Evolutionary conservation across 2,888 invertebrate genomes (phyloP).

Genomic region (Phyllotreta striolata): DNA sequence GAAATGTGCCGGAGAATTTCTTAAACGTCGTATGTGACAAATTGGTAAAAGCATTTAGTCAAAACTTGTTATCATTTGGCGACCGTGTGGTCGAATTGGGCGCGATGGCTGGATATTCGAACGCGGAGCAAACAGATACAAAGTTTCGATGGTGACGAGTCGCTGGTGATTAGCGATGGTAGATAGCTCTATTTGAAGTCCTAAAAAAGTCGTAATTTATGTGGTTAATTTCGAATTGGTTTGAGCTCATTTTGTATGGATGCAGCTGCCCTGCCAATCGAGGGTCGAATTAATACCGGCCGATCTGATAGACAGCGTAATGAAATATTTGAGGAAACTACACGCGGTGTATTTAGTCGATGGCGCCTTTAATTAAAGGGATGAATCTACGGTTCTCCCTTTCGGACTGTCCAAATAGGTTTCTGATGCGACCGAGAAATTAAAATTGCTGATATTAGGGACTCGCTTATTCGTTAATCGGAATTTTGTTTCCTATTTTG

Average conservation of each 20-base stretch:
- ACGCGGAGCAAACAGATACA: no score
- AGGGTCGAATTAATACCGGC: constrained; percentile 22
- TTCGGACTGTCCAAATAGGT: no score
- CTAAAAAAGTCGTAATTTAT: no score
- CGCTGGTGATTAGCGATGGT: no score
- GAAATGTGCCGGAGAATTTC: constrained; percentile 21
- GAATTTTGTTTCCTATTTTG: no score
- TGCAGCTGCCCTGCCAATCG: constrained; percentile 16
- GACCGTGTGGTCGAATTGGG: neutral
- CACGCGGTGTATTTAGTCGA: constrained; percentile 10
- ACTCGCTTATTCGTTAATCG: no score
- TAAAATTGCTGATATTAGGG: no score
- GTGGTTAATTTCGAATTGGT: no score
- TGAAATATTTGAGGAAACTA: constrained; percentile 26
- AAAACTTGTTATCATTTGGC: constrained; percentile 20
- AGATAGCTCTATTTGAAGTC: no score
- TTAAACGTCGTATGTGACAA: constrained; percentile 19
- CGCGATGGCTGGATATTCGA: no score
- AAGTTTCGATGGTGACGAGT: no score
- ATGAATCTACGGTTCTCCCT: constrained; percentile 6
- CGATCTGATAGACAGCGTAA: constrained; percentile 25
- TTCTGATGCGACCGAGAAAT: no score
- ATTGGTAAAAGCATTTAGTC: constrained; percentile 20
- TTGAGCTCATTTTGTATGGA: neutral
- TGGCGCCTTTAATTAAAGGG: constrained; percentile 22